Base-by-base conservation (phyloP, 92 coral and sea anemone species). In the Ricordea florida region DNA sequence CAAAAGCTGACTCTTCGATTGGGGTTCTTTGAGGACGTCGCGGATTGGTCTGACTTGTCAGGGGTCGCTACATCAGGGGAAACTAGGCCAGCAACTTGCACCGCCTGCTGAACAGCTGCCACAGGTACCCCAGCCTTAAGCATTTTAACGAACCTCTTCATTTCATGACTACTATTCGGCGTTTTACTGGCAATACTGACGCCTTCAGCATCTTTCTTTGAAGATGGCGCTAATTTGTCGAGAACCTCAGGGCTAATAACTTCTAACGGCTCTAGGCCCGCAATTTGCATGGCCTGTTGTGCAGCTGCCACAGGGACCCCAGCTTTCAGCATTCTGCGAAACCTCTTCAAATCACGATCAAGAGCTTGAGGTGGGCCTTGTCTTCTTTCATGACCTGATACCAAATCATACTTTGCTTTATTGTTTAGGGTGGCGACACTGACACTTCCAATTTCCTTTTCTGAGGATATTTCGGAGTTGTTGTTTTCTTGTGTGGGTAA, bases 101-200 rank as follows among this genome's bases (percentile, higher is more conserved):
- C 79, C 37, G 81, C 78, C 27, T 75, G 89, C 28, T 56, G 74
- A 17, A 75, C 89, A 4, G 85, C 32, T 14, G 43, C 35, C 2
- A 76, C 41, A 45, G 89, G 85, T 10, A 87, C 50, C n/a, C 92
- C 89, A 44, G 59, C 72, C 22, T 76, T 77, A 5, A 87, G 20
- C 89, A 82, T 87, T 35, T 61, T 79, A 9, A 31, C 38, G 44
- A 62, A 82, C 35, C 55, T 74, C 3, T 69, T 55, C n/a, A n/a
- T n/a, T n/a, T n/a, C n/a, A n/a, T n/a, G n/a, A n/a, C n/a, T n/a
- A n/a, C n/a, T n/a, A n/a, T n/a, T n/a, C n/a, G n/a, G n/a, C n/a
- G n/a, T n/a, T n/a, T n/a, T n/a, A n/a, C n/a, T n/a, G n/a, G n/a
- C n/a, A n/a, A n/a, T n/a, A n/a, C n/a, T n/a, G n/a, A n/a, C n/a